Evolutionary conservation across 2,113 vertebrate genomes (phyloP), one percentile per base, ranked within the genome.

Genomic region (Carassius carassius): DNA sequence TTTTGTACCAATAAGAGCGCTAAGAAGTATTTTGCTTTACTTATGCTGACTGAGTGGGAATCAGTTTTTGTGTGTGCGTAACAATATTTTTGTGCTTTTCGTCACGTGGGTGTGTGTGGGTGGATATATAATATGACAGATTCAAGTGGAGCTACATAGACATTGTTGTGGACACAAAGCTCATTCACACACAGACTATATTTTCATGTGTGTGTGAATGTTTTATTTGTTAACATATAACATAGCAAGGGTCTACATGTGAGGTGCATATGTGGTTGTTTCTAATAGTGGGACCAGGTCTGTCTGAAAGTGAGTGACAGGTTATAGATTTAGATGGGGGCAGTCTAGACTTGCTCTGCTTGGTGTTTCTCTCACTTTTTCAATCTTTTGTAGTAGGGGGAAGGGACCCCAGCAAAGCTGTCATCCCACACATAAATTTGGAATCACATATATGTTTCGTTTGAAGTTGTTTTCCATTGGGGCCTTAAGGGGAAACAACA

Each of bases 331-430:
- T 86, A 91, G 49, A 90, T 89, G 74, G 2, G 76, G 75, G 81
- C 84, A 91, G 92, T 93, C 91, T 94, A 92, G 92, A 91, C 92
- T 89, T 89, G 90, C 89, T 90, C 85, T 86, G 91, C 92, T 89
- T 86, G 88, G 62, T 81, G 75, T 92, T 90, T 90, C 87, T 89
- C 79, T 37, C 51, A 3, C 51, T 21, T 78, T 78, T 12, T 78
- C 32, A 37, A 5, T 88, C 90, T 91, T 93, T 94, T 92, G 82
- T 81, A 1, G 44, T 67, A 41, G 87, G 81, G 81, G 87, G 86
- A 87, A 62, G 88, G 89, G 87, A 37, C 56, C 47, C 10, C 5
- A 65, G 29, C 0, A 29, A 56, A 83, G 78, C 84, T 32, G 19
- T 49, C 73, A 13, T 80, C 83, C 86, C 83, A 3, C 78, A 90